These are phyloP conservation scores for Plemyria rubiginata DNA, from an alignment of 2,888 invertebrate species.

Conservation along the genomic window DNA sequence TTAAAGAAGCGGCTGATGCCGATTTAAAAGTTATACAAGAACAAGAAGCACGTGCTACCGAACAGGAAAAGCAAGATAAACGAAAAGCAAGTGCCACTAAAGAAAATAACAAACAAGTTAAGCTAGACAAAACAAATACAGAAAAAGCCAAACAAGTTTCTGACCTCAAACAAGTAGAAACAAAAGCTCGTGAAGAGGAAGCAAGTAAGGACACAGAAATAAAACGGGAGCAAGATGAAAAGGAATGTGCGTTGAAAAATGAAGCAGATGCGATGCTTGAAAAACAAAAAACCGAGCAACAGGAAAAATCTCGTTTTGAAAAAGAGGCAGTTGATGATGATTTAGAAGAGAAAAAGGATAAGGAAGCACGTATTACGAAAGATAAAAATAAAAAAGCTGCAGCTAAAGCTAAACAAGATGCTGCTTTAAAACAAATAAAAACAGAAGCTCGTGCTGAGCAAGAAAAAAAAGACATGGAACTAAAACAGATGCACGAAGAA, in stretches of 20 bases:
- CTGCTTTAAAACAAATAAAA: neutral
- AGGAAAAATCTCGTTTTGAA: neutral
- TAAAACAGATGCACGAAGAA: slow-evolving; percentile 28
- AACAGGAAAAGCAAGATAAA: slow-evolving; percentile 32
- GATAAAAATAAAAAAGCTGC: slow-evolving; percentile 7
- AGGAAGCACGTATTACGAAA: neutral
- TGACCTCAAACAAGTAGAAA: neutral
- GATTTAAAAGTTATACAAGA: neutral
- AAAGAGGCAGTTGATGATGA: slow-evolving; percentile 24
- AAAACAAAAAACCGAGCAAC: neutral
- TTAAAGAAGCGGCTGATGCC: neutral
- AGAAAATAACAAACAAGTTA: neutral
- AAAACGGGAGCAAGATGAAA: slow-evolving; percentile 28
- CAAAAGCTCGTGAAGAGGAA: neutral
- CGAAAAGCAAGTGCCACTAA: slow-evolving; percentile 14
- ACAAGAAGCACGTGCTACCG: neutral
- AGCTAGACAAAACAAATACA: slow-evolving; percentile 1
- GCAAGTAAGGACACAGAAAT: slow-evolving; percentile 22
- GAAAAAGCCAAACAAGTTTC: neutral
- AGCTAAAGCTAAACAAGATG: neutral
- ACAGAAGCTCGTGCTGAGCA: neutral
- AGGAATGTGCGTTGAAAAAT: slow-evolving; percentile 6
- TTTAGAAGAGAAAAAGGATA: neutral
- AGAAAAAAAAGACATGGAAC: slow-evolving; percentile 25
- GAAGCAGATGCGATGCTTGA: slow-evolving; percentile 1